Evolutionary conservation across 2,113 vertebrate genomes (phyloP).

Genomic region (Pan paniscus): DNA sequence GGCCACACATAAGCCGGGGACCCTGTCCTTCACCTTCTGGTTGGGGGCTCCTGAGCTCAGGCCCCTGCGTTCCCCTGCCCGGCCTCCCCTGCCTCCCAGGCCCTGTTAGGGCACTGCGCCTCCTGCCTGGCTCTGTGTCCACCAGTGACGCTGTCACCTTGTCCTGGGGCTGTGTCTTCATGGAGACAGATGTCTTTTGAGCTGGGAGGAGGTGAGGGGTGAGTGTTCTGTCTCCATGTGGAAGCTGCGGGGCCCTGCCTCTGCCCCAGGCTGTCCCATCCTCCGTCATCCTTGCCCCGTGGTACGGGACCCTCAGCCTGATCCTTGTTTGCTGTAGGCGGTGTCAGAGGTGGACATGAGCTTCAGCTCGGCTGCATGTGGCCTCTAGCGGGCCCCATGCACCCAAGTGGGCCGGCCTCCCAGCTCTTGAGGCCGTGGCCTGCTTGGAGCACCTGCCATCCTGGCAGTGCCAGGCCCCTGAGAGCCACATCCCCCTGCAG

Average conservation of each 20-base stretch:
- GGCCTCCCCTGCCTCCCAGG: background rate
- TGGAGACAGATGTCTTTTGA: background rate
- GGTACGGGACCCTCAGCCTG: background rate
- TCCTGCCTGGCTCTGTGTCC: background rate
- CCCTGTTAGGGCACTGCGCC: background rate
- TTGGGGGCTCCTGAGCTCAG: background rate
- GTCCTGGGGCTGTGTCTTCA: background rate
- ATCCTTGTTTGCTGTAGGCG: background rate
- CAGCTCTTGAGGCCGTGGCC: fast-evolving
- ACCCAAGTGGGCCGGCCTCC: background rate
- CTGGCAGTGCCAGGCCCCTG: background rate
- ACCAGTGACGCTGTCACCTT: background rate
- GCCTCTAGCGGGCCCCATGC: background rate
- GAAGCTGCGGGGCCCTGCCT: background rate
- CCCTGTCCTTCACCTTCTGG: background rate
- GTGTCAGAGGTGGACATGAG: background rate
- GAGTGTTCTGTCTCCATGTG: background rate
- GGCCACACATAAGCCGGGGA: background rate
- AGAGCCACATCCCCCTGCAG: constrained; percentile 77
- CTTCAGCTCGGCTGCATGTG: background rate
- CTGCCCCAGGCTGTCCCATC: background rate
- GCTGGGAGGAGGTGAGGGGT: background rate
- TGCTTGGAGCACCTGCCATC: background rate
- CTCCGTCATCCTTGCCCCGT: background rate
- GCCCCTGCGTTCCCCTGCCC: background rate